A percentile compares a stretch with the other conserved stretches of the same genome.
Conservation (phyloP, 2,113 vertebrate species). For the Clarias gariepinus region DNA sequence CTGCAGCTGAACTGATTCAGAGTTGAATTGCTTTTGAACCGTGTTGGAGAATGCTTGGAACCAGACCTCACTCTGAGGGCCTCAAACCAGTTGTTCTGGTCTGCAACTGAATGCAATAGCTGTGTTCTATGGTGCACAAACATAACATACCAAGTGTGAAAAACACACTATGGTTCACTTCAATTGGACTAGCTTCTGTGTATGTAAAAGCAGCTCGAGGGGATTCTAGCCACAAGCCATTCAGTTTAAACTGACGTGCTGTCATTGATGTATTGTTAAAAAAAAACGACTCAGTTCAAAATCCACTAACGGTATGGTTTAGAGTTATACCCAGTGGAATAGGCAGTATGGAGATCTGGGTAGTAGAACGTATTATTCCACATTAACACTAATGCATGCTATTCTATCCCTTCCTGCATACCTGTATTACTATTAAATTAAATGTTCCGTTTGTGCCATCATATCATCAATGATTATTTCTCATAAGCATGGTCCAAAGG, state of each 20-base stretch:
- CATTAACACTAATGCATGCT: conserved; percentile 19
- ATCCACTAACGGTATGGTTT: not conserved
- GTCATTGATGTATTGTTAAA: not conserved
- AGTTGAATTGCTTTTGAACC: not conserved
- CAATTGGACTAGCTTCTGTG: not conserved
- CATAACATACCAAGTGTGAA: not conserved
- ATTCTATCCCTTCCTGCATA: conserved; percentile 22
- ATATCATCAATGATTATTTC: conserved; percentile 18
- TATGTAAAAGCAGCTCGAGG: not conserved
- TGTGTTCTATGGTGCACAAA: not conserved
- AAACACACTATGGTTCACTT: not conserved
- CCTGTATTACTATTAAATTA: conserved; percentile 34
- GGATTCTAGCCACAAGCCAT: not conserved
- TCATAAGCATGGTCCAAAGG: conserved; percentile 29
- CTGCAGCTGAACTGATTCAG: not conserved
- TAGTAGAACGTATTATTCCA: conserved; percentile 6
- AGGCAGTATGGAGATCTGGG: conserved; percentile 6
- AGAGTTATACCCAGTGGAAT: not conserved
- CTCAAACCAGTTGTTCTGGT: not conserved
- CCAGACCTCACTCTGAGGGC: not conserved
- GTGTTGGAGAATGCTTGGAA: not conserved
- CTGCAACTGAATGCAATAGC: not conserved
- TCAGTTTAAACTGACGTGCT: conserved; percentile 2
- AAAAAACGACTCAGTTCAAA: not conserved
- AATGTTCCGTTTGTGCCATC: conserved; percentile 27